Evolutionary conservation across 2,888 invertebrate species (phyloP).

Genomic region (Slavum lentiscoides): DNA sequence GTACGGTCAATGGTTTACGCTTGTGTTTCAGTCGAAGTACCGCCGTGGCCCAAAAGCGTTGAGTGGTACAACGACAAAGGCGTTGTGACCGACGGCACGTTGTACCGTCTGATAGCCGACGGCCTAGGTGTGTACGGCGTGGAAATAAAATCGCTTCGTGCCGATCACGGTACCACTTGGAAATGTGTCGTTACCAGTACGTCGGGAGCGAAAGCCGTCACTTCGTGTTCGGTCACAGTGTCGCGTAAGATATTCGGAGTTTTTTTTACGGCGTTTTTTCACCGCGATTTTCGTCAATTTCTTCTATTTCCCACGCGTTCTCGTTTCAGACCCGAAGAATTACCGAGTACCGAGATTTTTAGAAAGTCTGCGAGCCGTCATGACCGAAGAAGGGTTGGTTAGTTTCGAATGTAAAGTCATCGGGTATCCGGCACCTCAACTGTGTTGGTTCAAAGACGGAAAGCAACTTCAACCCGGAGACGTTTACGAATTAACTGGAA

Average conservation of each 20-base stretch:
- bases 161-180: slow-evolving; percentile 85
- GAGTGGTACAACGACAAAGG: slow-evolving; percentile 87
- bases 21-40: slow-evolving; percentile 69
- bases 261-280: neutral
- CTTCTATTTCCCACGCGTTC: no score
- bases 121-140: slow-evolving; percentile 81
- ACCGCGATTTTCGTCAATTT: neutral
- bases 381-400: slow-evolving; percentile 88
- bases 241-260: slow-evolving; percentile 70
- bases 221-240: slow-evolving; percentile 75
- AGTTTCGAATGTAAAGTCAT: slow-evolving; percentile 93
- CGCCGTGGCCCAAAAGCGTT: slow-evolving; percentile 82
- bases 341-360: slow-evolving; percentile 86
- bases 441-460: slow-evolving; percentile 91
- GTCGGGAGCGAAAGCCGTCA: slow-evolving; percentile 75
- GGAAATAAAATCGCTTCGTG: slow-evolving; percentile 75
- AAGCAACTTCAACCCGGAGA: slow-evolving; percentile 89
- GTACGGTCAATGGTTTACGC: no score
- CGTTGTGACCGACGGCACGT: slow-evolving; percentile 72
- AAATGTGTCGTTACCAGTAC: slow-evolving; percentile 82
- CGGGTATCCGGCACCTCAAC: slow-evolving; percentile 83
- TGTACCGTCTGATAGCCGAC: slow-evolving; percentile 73
- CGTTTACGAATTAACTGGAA: slow-evolving; percentile 87
- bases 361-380: slow-evolving; percentile 84
- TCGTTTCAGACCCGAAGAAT: slow-evolving; percentile 76